Base-by-base conservation (phyloP, 2,888 invertebrate species). In the Sesia bembeciformis region DNA sequence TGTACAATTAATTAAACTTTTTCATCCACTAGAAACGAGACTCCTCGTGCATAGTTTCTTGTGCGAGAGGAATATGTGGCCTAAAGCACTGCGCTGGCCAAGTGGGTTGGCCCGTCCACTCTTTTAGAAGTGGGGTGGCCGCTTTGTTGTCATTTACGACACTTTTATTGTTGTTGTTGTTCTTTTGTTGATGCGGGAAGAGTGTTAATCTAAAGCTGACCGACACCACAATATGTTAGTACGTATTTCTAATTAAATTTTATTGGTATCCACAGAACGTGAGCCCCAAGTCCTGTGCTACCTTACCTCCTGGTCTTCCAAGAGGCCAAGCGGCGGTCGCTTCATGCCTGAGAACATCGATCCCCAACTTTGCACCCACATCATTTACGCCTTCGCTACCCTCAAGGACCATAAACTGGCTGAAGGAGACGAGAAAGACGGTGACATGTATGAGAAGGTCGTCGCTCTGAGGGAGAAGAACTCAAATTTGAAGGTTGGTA, bases 251-350 rank as follows among this genome's bases (percentile, higher is more conserved):
- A 8, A 46, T 46, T 46, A 8, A 46, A 4, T 46, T 55, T 53
- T 55, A 61, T 58, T 63, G 23, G 23, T 23, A 23, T 66, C 76
- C 76, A 3, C 81, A 97, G 97, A 92, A 63, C 94, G 96, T 49
- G 94, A 94, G 52, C 94, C 96, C 0, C 95, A 96, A 86, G 94
- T 97, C 3, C 94, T 98, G 69, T 99, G 99, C 82, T 98, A 98
- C 81, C 92, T 98, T 78, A 98, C 98, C 3, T 98, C 96, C 67
- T 99, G 98, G 98, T 97, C 98, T 0, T 93, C 96, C 58, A 98
- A 98, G 79, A 92, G 98, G 54, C 96, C 96, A 0, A 96, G 96
- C 54, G 91, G 93, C 3, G 98, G 97, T 6, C 95, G 95, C 74
- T 98, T 97, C 84, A 92, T 92, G 58, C 97, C 98, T 0, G 96